phyloP scores from a whole-genome alignment of 2,113 vertebrate genomes.

The Alethe diademata region DNA sequence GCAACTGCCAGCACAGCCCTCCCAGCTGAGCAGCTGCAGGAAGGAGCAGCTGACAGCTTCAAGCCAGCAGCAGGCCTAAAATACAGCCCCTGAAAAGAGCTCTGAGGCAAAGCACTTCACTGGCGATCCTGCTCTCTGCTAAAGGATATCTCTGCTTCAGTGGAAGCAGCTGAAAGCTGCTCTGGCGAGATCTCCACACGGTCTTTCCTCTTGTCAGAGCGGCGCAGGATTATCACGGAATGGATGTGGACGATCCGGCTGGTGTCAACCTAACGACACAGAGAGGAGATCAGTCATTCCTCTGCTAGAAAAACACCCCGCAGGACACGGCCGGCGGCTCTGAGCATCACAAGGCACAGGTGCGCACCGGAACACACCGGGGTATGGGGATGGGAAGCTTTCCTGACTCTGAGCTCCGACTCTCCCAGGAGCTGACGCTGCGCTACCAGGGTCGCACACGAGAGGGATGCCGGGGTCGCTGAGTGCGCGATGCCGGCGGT shows the following conservation, averaged over 20 bases:
- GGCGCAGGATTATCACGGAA: slow-evolving; percentile 95
- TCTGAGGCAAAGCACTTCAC: neutral
- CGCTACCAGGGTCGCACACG: neutral
- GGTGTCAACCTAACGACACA: slow-evolving; percentile 73
- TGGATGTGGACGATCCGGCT: slow-evolving; percentile 89
- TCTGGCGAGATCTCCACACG: slow-evolving; percentile 97
- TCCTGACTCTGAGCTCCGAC: neutral
- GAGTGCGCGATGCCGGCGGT: neutral
- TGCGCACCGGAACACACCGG: accelerated
- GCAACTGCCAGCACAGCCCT: neutral
- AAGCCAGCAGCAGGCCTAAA: neutral
- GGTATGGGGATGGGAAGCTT: accelerated
- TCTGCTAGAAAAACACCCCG: neutral
- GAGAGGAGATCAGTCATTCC: accelerated
- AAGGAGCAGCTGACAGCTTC: neutral
- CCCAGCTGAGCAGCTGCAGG: neutral
- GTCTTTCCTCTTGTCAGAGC: slow-evolving; percentile 97
- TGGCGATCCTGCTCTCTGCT: accelerated
- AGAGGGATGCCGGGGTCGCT: neutral
- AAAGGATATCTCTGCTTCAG: slow-evolving; percentile 95
- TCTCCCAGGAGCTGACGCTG: neutral
- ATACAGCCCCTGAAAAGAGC: accelerated
- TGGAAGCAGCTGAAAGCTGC: slow-evolving; percentile 95
- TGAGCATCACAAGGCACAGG: accelerated
- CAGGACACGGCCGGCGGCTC: neutral